phyloP scores from a whole-genome alignment of 2,888 invertebrate species.

The Ceraclea dissimilis region DNA sequence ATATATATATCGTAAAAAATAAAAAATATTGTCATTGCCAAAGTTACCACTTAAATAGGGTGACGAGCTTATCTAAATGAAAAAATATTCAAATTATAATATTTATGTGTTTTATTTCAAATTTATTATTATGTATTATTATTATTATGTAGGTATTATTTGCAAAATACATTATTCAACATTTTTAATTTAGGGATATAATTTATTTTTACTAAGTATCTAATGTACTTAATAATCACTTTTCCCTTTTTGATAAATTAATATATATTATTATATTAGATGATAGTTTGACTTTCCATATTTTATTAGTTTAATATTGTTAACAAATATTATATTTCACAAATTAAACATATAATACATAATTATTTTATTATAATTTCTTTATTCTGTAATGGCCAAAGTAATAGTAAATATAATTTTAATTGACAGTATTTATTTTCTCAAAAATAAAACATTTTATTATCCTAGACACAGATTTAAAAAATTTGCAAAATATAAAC shows the following conservation, averaged over 20 bases:
- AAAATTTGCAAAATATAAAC: too few relatives aligned
- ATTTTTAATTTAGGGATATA: too few relatives aligned
- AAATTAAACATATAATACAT: background rate
- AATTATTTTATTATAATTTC: constrained; percentile 1
- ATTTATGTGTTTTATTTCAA: too few relatives aligned
- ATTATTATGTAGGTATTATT: too few relatives aligned
- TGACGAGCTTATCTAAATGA: background rate
- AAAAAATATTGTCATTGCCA: background rate
- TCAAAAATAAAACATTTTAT: background rate
- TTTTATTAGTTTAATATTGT: constrained; percentile 2
- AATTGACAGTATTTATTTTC: background rate
- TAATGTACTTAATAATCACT: background rate
- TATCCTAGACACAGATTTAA: too few relatives aligned
- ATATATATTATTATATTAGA: background rate
- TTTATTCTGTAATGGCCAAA: constrained; percentile 1
- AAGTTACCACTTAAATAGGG: background rate
- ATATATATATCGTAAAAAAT: background rate
- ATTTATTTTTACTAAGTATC: too few relatives aligned
- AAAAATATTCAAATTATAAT: background rate
- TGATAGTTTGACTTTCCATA: background rate
- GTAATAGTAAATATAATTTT: background rate
- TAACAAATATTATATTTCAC: background rate
- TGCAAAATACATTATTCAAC: too few relatives aligned
- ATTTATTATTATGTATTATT: too few relatives aligned
- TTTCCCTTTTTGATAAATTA: background rate